Evolutionary conservation across 1,140 invertebrate genomes (phyloP).

Genomic region (Drosophila sproati): DNA sequence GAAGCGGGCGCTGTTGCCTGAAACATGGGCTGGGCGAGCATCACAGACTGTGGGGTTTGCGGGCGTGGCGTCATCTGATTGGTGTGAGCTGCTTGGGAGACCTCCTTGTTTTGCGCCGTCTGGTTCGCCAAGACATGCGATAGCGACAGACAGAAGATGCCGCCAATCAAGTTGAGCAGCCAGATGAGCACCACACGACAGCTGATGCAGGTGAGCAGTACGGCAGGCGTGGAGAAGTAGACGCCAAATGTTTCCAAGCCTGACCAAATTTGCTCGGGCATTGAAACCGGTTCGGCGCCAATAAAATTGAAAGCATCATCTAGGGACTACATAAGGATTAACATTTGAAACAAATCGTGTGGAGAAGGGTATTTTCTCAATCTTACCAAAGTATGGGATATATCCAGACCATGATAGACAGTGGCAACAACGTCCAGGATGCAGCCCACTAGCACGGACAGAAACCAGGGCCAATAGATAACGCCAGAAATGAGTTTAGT

Average conservation of each 20-base stretch:
- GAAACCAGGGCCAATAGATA: conserved; percentile 79
- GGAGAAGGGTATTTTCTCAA: too few species aligned
- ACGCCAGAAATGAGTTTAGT: conserved; percentile 70
- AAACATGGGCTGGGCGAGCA: conserved; percentile 13
- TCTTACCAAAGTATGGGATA: conserved; percentile 63
- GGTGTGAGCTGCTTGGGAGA: neutral
- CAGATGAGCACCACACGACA: conserved; percentile 68
- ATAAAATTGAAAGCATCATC: conserved; percentile 49
- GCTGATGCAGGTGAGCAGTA: conserved; percentile 64
- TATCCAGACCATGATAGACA: conserved; percentile 66
- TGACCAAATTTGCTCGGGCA: neutral
- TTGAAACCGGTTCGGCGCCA: neutral
- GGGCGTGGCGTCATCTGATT: conserved; percentile 42
- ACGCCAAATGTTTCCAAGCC: conserved; percentile 50
- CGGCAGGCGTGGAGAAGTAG: conserved; percentile 72
- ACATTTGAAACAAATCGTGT: neutral
- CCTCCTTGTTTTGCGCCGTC: conserved; percentile 8
- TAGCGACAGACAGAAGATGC: conserved; percentile 70
- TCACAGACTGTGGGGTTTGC: conserved; percentile 44
- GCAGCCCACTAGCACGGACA: conserved; percentile 64
- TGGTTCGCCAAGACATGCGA: conserved; percentile 60
- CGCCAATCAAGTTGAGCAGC: conserved; percentile 74
- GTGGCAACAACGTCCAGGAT: conserved; percentile 75
- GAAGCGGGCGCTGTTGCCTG: conserved; percentile 22
- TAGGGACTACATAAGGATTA: conserved; percentile 22